Base-by-base conservation (phyloP, 1,140 invertebrate species). In the Drosophila pseudoananassae region DNA sequence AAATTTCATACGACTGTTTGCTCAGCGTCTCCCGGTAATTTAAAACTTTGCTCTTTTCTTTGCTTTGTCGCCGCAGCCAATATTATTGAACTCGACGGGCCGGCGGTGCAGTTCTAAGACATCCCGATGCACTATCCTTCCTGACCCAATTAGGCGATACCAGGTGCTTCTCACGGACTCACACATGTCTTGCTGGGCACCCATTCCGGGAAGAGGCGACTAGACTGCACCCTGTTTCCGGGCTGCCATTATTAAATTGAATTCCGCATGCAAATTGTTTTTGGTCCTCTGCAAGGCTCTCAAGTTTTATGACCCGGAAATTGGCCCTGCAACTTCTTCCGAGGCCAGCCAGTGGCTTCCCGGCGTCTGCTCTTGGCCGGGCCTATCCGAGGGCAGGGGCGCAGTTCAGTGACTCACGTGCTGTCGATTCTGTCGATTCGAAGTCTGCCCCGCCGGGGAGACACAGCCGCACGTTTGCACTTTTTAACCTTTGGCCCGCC, bases 241-340 rank as follows among this genome's bases (percentile, higher is more conserved):
- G 25, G 71, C 72, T 87, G 82, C 82, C 69, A 85, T 82, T 85
- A 83, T 87, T 65, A 87, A 87, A 87, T 87, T 87, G 78, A 87
- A 87, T 87, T 88, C 81, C 65, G 65, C 75, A 88, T 82, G 82
- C 83, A 85, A 85, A 85, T 88, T 85, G 82, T 85, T 85, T 85
- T 85, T 56, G 82, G 72, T 47, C 66, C 57, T 80, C 59, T 43
- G 43, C 73, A 90, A 90, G 85, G 85, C 85, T 90, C 90, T 89
- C 60, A 90, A 89, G 85, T 89, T 89, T 81, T 89, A 90, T 89
- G 74, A 71, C 85, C 90, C 80, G 85, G 85, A 89, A 89, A 89
- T 89, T 89, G 85, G 85, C 81, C 77, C 78, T 80, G 43, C 66
- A 59, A 81, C 72, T 84, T 60, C 27, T 50, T 64, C 74, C 65